Percentiles rank a stretch among this genome's conserved stretches.
Conservation (phyloP, 2,797 vertebrate species). For the Notolabrus celidotus region DNA sequence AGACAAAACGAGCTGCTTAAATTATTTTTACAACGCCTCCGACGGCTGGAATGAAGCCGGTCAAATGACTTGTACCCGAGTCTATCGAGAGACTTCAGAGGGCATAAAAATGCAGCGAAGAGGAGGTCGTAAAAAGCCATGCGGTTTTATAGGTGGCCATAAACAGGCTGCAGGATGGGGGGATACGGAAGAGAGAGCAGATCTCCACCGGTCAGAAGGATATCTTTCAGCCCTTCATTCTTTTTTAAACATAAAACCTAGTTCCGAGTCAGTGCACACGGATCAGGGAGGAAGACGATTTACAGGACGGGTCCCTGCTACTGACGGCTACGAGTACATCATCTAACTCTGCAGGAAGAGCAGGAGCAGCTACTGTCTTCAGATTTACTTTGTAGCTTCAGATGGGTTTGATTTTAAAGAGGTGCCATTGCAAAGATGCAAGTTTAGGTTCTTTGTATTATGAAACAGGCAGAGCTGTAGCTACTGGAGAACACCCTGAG, state of each 20-base stretch:
- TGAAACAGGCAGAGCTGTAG: too few species aligned
- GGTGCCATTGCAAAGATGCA: too few species aligned
- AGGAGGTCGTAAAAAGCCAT: conserved; percentile 62
- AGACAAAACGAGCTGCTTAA: conserved; percentile 36
- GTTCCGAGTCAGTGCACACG: conserved; percentile 42
- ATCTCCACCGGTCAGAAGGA: conserved; percentile 14
- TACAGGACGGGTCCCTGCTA: conserved; percentile 42
- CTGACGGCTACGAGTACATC: conserved; percentile 8
- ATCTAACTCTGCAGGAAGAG: neutral
- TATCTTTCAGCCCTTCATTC: conserved; percentile 13
- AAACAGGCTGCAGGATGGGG: conserved; percentile 54
- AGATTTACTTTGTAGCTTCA: neutral
- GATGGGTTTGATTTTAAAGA: too few species aligned
- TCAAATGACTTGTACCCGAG: conserved; percentile 53
- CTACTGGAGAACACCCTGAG: too few species aligned
- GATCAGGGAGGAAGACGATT: conserved; percentile 59
- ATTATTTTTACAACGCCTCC: conserved; percentile 42
- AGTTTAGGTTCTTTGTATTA: too few species aligned
- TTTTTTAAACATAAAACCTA: conserved; percentile 55
- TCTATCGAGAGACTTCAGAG: conserved; percentile 58
- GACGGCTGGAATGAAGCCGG: conserved; percentile 46
- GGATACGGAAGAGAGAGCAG: conserved; percentile 41
- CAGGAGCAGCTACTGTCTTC: neutral
- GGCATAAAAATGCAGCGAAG: conserved; percentile 57
- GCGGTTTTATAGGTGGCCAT: conserved; percentile 69